Percentiles rank a stretch among this genome's conserved stretches.
These are phyloP conservation scores for Cydia strobilella DNA, from an alignment of 1,140 invertebrate species.

Conservation along the genomic window DNA sequence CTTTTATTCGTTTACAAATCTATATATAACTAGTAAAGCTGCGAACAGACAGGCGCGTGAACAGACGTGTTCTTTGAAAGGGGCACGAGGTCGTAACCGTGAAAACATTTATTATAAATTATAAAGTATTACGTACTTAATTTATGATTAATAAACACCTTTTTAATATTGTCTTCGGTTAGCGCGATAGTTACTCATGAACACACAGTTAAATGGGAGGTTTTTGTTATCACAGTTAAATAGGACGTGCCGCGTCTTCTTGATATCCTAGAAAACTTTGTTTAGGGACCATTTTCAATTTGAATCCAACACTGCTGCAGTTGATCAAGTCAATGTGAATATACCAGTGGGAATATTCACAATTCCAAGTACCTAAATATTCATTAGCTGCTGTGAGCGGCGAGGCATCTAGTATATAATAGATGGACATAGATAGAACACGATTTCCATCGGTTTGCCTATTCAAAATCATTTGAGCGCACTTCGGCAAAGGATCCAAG, in stretches of 20 bases:
- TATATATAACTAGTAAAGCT: conserved; percentile 14
- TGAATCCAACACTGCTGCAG: not conserved
- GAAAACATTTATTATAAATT: conserved; percentile 22
- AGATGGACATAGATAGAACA: too few relatives aligned
- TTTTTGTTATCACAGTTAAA: not conserved
- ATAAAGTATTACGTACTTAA: not conserved
- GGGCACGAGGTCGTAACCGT: conserved; percentile 20
- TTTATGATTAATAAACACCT: conserved; percentile 25
- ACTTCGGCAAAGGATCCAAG: not conserved
- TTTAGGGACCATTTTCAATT: not conserved
- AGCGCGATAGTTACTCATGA: too few relatives aligned
- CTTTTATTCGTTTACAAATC: conserved; percentile 24
- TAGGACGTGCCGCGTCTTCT: too few relatives aligned
- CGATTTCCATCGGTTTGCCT: not conserved
- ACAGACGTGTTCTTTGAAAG: conserved; percentile 23
- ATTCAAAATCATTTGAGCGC: conserved; percentile 7
- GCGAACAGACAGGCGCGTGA: conserved; percentile 4
- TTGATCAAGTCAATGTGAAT: not conserved
- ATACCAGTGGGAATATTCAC: not conserved
- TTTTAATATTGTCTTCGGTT: too few relatives aligned
- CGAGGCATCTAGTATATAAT: not conserved
- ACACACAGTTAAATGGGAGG: too few relatives aligned
- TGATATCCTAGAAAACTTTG: not conserved
- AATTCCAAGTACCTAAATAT: not conserved
- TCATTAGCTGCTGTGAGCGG: too few relatives aligned